Conservation (phyloP, 92 coral and sea anemone species). For the Metridium senile region DNA sequence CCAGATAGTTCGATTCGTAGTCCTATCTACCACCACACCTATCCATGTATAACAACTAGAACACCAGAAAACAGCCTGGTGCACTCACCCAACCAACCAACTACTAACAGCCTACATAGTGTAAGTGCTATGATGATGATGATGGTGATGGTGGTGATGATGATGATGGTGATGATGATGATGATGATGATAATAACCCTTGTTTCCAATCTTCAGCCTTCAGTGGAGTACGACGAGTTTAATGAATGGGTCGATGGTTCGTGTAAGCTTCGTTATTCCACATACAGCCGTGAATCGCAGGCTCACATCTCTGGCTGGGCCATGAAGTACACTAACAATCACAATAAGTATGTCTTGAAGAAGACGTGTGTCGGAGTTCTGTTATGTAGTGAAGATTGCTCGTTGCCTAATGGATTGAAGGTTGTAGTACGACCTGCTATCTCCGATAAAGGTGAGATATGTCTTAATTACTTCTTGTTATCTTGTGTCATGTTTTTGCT, state of each 20-base stretch:
- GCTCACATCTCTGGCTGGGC: constrained; percentile 99
- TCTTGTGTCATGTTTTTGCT: too few species aligned
- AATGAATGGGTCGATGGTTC: constrained; percentile 97
- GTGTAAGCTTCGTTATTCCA: constrained; percentile 82
- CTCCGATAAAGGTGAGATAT: constrained; percentile 84
- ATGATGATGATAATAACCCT: background rate
- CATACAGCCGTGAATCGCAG: constrained; percentile 93
- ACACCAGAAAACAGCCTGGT: constrained; percentile 26
- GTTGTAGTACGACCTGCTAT: constrained; percentile 95
- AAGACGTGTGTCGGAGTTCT: constrained; percentile 97
- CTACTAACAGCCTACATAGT: background rate
- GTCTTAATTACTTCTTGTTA: background rate
- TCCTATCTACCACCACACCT: constrained; percentile 29
- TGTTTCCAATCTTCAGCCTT: constrained; percentile 34
- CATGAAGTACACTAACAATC: constrained; percentile 99
- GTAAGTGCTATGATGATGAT: constrained; percentile 17
- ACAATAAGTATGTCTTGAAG: constrained; percentile 93
- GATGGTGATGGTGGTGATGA: constrained; percentile 1
- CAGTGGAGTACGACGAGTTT: constrained; percentile 76
- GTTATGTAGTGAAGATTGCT: constrained; percentile 84
- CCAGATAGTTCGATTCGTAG: constrained; percentile 67
- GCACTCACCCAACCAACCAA: constrained; percentile 10
- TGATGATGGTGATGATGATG: background rate
- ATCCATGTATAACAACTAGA: constrained; percentile 23
- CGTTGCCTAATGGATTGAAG: constrained; percentile 85